A percentile compares a stretch with the other conserved stretches of the same genome.
Evolutionary conservation across 2,113 vertebrate species (phyloP).

Genomic region (Gymnogyps californianus): DNA sequence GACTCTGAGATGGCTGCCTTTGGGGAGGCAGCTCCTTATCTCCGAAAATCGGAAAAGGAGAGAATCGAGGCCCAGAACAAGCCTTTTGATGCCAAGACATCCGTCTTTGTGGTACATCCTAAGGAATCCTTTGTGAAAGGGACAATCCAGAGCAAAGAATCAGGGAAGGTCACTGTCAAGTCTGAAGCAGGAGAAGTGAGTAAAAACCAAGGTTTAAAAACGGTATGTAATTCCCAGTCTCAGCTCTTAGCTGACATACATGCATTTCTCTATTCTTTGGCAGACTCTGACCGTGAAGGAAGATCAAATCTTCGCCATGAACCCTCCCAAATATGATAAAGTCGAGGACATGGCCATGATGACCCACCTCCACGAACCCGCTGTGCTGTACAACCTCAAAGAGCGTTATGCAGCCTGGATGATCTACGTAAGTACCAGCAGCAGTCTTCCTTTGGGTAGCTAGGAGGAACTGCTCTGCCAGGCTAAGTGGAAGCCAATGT

Average conservation of each 20-base stretch:
- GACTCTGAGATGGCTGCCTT: slow-evolving; percentile 83
- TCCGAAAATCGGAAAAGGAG: slow-evolving; percentile 80
- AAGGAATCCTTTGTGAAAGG: slow-evolving; percentile 83
- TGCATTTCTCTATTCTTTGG: background rate
- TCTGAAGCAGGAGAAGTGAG: slow-evolving; percentile 73
- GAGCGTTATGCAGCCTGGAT: slow-evolving; percentile 80
- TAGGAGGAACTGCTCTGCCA: background rate
- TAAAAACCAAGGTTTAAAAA: background rate
- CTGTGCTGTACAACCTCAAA: slow-evolving; percentile 81
- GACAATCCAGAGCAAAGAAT: slow-evolving; percentile 74
- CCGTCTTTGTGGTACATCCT: slow-evolving; percentile 76
- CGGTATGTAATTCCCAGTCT: background rate
- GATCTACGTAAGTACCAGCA: slow-evolving; percentile 74
- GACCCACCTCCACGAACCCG: slow-evolving; percentile 82
- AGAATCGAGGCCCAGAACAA: slow-evolving; percentile 73
- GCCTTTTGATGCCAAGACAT: slow-evolving; percentile 86
- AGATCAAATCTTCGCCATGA: slow-evolving; percentile 60
- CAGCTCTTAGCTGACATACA: background rate
- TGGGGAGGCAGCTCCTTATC: slow-evolving; percentile 76
- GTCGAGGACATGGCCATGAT: slow-evolving; percentile 83
- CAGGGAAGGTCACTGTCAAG: slow-evolving; percentile 81
- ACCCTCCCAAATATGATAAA: slow-evolving; percentile 75
- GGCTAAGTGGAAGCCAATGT: no score
- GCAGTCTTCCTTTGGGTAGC: background rate
- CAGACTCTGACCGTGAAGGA: background rate